phyloP scores from a whole-genome alignment of 23 tunicate genomes.

The Trididemnum clinides region DNA sequence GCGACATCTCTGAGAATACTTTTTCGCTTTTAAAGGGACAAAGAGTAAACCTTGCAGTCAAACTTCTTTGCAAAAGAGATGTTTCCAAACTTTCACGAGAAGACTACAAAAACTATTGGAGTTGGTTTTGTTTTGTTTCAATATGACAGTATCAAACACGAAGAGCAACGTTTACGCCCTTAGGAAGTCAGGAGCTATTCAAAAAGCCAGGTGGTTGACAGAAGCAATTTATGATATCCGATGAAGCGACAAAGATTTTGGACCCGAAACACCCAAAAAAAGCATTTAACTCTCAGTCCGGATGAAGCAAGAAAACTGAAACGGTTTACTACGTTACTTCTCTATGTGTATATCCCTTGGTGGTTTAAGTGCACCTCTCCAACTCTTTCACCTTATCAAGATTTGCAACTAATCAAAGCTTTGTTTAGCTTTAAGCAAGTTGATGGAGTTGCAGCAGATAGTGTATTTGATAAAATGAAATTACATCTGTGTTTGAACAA shows the following conservation, averaged over 20 bases:
- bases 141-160: too few relatives aligned
- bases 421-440: background rate
- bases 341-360: background rate
- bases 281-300: background rate
- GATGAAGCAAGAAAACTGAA: background rate
- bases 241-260: too few relatives aligned
- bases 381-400: background rate
- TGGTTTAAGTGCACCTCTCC: background rate
- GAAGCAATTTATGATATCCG: too few relatives aligned
- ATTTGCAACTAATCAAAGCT: background rate
- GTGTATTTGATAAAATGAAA: background rate
- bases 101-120: background rate
- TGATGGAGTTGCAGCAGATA: background rate
- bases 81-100: too few relatives aligned
- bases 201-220: background rate
- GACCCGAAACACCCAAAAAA: background rate
- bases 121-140: background rate
- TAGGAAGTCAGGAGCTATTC: background rate
- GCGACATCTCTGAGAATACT: too few relatives aligned
- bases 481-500: background rate
- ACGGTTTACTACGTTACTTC: too few relatives aligned
- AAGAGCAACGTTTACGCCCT: background rate
- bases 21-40: too few relatives aligned
- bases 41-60: background rate
- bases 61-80: background rate